phyloP scores from a whole-genome alignment of 2,113 vertebrate species.

The Zosterops lateralis region DNA sequence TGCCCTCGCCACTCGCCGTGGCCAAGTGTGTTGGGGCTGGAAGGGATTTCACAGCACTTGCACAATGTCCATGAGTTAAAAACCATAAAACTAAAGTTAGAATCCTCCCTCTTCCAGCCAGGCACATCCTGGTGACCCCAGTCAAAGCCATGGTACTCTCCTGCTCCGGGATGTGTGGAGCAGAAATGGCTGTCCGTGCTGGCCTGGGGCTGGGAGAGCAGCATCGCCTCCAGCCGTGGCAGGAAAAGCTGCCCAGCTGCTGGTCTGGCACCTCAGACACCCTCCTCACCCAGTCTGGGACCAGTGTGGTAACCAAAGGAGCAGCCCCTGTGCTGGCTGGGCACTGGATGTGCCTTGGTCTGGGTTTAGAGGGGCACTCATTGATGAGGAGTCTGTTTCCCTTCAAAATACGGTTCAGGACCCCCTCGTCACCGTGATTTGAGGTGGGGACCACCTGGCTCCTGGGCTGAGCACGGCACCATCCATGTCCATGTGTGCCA shows the following conservation, averaged over 20 bases:
- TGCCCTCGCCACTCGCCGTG: background rate
- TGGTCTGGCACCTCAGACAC: background rate
- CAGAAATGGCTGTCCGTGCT: background rate
- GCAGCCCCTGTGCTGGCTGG: background rate
- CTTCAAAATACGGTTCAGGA: rapidly evolving
- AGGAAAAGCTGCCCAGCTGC: background rate
- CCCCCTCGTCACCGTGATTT: background rate
- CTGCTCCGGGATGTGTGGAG: background rate
- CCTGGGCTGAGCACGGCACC: rapidly evolving
- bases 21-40: background rate
- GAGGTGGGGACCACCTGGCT: background rate
- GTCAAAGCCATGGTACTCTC: background rate
- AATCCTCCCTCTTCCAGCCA: background rate
- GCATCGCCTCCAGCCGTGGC: rapidly evolving
- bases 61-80: background rate
- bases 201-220: background rate
- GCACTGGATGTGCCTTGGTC: background rate
- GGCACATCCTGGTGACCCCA: rapidly evolving
- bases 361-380: background rate
- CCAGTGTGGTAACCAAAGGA: background rate
- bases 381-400: background rate
- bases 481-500: rapidly evolving
- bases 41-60: background rate
- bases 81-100: background rate
- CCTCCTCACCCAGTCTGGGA: rapidly evolving